Percentiles rank a stretch among this genome's conserved stretches.
phyloP scores from a whole-genome alignment of 2,797 vertebrate species.

The Pipistrellus nathusii region DNA sequence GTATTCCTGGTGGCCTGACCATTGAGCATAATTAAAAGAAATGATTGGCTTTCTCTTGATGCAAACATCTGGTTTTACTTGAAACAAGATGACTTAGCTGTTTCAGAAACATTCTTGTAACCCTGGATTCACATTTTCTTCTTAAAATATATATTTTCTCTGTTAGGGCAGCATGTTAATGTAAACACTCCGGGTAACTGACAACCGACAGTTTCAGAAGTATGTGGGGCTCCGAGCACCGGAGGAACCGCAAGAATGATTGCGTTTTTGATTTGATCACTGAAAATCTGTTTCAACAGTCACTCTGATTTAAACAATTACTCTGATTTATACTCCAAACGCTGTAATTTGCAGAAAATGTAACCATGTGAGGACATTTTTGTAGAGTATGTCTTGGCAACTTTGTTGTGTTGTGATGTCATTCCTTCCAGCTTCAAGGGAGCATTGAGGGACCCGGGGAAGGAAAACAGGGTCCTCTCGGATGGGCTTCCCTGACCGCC shows the following conservation, averaged over 20 bases:
- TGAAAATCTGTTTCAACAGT: constrained; percentile 92
- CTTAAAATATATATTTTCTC: constrained; percentile 91
- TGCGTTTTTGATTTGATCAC: constrained; percentile 91
- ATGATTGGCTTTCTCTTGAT: constrained; percentile 92
- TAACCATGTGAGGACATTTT: constrained; percentile 91
- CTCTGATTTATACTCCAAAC: constrained; percentile 91
- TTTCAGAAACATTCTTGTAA: constrained; percentile 91
- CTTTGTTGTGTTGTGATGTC: constrained; percentile 90
- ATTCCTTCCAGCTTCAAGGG: constrained; percentile 87
- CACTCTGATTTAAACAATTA: constrained; percentile 91
- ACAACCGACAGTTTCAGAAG: constrained; percentile 89
- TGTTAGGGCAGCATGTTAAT: constrained; percentile 89
- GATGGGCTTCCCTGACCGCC: constrained; percentile 77
- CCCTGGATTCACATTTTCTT: constrained; percentile 91
- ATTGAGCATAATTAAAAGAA: constrained; percentile 92
- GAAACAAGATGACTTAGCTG: constrained; percentile 92
- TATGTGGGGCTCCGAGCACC: constrained; percentile 87
- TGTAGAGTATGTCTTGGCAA: constrained; percentile 89
- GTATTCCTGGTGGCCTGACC: constrained; percentile 91
- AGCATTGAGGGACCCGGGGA: constrained; percentile 82
- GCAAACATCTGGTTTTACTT: constrained; percentile 93
- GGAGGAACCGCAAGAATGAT: constrained; percentile 89
- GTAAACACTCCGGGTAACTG: constrained; percentile 91
- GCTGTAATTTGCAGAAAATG: constrained; percentile 91
- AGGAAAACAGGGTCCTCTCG: constrained; percentile 83